Evolutionary conservation across 2,113 vertebrate species (phyloP), one percentile per base, ranked within the genome.

Genomic region (Gambusia holbrooki): DNA sequence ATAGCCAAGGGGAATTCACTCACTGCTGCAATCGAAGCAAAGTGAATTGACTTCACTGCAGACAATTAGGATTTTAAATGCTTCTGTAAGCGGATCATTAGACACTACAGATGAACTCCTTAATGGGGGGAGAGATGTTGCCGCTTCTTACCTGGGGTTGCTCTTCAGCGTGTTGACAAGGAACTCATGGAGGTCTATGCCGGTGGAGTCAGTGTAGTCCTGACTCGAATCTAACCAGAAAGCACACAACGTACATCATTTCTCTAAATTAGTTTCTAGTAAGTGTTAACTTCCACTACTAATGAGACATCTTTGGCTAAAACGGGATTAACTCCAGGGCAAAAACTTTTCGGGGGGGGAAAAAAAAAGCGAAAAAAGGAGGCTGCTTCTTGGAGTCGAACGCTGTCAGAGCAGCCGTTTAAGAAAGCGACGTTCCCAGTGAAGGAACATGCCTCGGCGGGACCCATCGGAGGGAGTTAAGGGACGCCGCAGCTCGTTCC

Each of bases 151-250:
- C 97, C 97, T 97, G 93, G 97, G 97, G 94, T 98, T 99, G 90
- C 97, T 96, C 95, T 98, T 98, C 91, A 98, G 92, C 33, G 97
- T 99, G 95, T 98, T 99, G 93, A 98, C 97, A 95, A 98, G 95
- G 96, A 99, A 99, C 91, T 99, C 97, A 72, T 99, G 97, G 88
- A 99, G 97, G 94, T 99, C 97, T 89, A 98, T 98, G 90, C 97
- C 97, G 92, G 97, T 99, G 83, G 97, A 98, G 95, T 99, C 97
- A 70, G 97, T 99, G 90, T 99, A 98, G 91, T 98, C 97, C 94
- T 99, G 97, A 92, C 97, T 98, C 94, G 97, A 97, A 96, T 98
- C 97, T 98, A 32, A 74, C 1, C 27, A 12, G 74, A 58, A 9
- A n/a, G 79, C 1, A 84, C 4, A 75, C 2, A 71, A 5, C 2